Conservation (phyloP, 1,140 invertebrate genomes). For the Frieseomelitta varia region DNA sequence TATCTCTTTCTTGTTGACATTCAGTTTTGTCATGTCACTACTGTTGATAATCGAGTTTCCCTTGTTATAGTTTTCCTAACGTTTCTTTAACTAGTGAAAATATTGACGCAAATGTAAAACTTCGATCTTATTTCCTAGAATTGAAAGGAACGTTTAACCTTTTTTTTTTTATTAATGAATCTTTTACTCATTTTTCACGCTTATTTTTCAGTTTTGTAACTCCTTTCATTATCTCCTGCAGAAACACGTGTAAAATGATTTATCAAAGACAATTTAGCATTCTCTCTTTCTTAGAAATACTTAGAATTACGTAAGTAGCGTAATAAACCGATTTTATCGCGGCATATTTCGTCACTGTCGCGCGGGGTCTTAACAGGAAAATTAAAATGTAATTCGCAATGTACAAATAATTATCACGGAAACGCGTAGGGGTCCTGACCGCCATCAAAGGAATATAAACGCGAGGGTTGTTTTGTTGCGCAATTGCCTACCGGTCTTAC, state of each 20-base stretch:
- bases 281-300: neutral
- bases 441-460: slow-evolving; percentile 34
- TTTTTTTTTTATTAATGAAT: neutral
- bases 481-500: slow-evolving; percentile 42
- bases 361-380: neutral
- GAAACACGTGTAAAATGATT: too few species aligned
- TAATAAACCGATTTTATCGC: neutral
- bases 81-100: neutral
- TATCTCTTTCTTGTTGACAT: neutral
- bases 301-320: neutral
- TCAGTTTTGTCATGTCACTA: neutral
- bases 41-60: too few species aligned
- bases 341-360: neutral
- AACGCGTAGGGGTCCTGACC: neutral
- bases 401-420: slow-evolving; percentile 37
- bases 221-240: too few species aligned
- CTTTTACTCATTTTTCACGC: too few species aligned
- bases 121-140: neutral
- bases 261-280: too few species aligned
- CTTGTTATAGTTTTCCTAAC: neutral
- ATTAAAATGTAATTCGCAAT: slow-evolving; percentile 40
- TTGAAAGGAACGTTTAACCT: neutral
- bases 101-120: neutral
- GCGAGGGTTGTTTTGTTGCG: slow-evolving; percentile 39
- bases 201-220: too few species aligned